Evolutionary conservation across 2,797 vertebrate species (phyloP).

Genomic region (Macropus fuliginosus): DNA sequence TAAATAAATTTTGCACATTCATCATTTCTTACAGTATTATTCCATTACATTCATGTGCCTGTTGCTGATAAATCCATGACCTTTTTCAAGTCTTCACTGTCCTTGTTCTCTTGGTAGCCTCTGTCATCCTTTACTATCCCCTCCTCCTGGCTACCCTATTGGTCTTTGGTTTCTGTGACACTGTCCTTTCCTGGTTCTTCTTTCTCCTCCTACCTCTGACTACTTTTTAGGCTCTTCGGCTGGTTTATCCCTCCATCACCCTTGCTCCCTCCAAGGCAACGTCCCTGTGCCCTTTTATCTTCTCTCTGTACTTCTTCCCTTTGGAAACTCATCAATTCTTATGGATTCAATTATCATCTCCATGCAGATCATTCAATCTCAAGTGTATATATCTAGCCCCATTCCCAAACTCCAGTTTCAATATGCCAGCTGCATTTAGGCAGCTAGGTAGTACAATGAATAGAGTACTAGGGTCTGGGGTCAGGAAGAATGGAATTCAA

Average conservation of each 20-base stretch:
- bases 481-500: background rate
- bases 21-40: background rate
- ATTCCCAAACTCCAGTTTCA: background rate
- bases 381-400: background rate
- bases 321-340: background rate
- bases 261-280: background rate
- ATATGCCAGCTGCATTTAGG: background rate
- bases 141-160: background rate
- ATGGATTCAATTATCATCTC: too few species aligned
- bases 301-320: background rate
- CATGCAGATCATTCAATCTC: background rate
- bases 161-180: background rate
- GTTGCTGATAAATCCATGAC: too few species aligned
- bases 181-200: background rate
- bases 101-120: background rate
- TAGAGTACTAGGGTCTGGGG: background rate
- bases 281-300: background rate
- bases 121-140: background rate
- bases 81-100: background rate
- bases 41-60: too few species aligned
- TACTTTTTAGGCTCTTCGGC: background rate
- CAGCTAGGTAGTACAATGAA: too few species aligned
- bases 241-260: background rate
- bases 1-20: background rate
- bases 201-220: background rate